phyloP scores from a whole-genome alignment of 92 coral and sea anemone genomes.

The Blastomussa wellsi region DNA sequence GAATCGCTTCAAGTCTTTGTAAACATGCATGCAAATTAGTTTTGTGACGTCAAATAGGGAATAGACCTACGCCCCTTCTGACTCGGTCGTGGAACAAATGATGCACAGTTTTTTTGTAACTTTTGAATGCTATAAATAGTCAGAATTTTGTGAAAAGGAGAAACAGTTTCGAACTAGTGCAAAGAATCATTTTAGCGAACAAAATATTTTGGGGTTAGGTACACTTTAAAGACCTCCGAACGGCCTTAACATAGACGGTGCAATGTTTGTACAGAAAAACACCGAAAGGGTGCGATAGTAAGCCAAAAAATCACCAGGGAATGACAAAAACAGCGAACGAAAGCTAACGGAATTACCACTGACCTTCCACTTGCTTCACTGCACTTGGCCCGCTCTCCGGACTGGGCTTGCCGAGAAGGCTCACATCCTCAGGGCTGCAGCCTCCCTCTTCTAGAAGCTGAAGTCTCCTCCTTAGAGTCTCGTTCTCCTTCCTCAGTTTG shows the following conservation, averaged over 20 bases:
- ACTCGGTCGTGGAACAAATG: too few relatives aligned
- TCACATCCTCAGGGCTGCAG: conserved; percentile 26
- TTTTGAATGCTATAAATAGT: too few relatives aligned
- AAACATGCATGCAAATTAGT: too few relatives aligned
- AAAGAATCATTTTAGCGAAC: too few relatives aligned
- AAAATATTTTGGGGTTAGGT: too few relatives aligned
- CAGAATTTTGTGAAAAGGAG: too few relatives aligned
- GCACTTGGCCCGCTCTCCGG: conserved; percentile 72
- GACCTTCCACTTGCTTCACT: conserved; percentile 89
- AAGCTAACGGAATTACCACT: background rate
- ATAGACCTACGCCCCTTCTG: too few relatives aligned
- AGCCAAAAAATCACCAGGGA: background rate
- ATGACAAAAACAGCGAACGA: background rate
- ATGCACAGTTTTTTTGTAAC: too few relatives aligned
- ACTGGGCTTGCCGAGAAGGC: conserved; percentile 39
- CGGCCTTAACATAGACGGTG: background rate
- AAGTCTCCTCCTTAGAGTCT: conserved; percentile 63
- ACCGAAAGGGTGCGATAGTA: background rate
- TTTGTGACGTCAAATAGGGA: too few relatives aligned
- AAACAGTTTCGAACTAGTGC: too few relatives aligned
- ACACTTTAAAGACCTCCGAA: background rate
- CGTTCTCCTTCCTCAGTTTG: conserved; percentile 81
- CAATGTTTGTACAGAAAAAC: background rate
- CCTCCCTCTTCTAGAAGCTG: conserved; percentile 75
- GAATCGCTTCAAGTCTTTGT: too few relatives aligned